These are phyloP conservation scores for Netelia inedita DNA, from an alignment of 2,888 invertebrate genomes.

Conservation along the genomic window DNA sequence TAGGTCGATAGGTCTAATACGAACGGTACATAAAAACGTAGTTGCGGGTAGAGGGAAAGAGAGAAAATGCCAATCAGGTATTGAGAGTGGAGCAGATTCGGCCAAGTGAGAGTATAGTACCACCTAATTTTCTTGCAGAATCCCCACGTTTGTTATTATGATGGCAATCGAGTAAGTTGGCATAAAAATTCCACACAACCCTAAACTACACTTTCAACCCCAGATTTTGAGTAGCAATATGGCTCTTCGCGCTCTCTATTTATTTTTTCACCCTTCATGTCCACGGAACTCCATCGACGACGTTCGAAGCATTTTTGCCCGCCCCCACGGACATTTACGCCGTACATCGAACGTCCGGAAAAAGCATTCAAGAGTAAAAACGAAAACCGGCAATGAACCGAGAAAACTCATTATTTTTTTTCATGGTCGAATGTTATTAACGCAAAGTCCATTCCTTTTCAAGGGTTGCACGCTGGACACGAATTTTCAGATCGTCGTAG, in stretches of 20 bases:
- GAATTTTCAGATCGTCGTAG: neutral
- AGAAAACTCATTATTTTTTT: slow-evolving; percentile 15
- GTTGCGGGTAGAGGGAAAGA: neutral
- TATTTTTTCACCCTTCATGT: neutral
- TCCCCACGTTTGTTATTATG: too few species aligned
- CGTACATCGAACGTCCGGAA: neutral
- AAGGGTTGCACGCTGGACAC: neutral
- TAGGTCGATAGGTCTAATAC: slow-evolving; percentile 27
- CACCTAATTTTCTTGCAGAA: too few species aligned
- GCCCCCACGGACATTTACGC: neutral
- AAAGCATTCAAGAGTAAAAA: neutral
- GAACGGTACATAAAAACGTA: slow-evolving; percentile 20
- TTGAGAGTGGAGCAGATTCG: too few species aligned
- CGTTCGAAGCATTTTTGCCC: neutral
- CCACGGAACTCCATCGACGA: neutral
- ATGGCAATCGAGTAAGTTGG: too few species aligned
- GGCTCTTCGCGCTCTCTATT: neutral
- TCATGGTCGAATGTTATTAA: slow-evolving; percentile 41
- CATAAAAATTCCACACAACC: neutral
- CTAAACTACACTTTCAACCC: neutral
- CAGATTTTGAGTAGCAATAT: neutral
- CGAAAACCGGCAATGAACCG: neutral
- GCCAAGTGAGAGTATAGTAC: too few species aligned
- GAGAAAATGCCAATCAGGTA: too few species aligned
- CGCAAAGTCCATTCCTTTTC: slow-evolving; percentile 14